Evolutionary conservation across 2,113 vertebrate genomes (phyloP), one percentile per base, ranked within the genome.

Genomic region (Vulpes vulpes): DNA sequence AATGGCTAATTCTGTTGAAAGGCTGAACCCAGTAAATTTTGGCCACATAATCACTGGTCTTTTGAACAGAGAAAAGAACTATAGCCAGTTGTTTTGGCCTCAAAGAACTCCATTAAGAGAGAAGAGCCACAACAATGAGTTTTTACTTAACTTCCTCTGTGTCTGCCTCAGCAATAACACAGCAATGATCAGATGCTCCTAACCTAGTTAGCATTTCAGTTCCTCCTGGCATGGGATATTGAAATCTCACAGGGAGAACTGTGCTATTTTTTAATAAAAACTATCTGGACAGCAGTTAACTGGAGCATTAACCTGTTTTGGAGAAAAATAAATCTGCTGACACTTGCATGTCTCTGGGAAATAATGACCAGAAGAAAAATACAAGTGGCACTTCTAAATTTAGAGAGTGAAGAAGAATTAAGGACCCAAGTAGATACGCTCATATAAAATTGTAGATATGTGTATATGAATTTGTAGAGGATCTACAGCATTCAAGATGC

Each of bases 201-300:
- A 98, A 97, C 97, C 97, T 88, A 97, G 91, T 95, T 98, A 97
- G 96, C n/a, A 94, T 97, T 74, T 55, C 79, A 51, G 73, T 59
- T 74, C 73, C 90, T 96, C 57, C 74, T 81, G 83, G 76, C 96
- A 78, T 80, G 90, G 95, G 94, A 98, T 57, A 38, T 55, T 90
- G 96, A 98, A 97, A 94, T 97, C 96, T 98, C 97, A 97, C 43
- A 84, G 97, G 97, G 97, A 86, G 83, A 98, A 78, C 90, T 97
- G 97, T 98, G 92, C 97, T 98, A 97, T 94, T 97, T 98, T 98
- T 97, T 89, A 90, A 92, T 97, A 90, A 97, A 97, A 97, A 96
- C 80, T 96, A 97, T 96, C 94, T 96, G 97, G 96, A 96, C 90
- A 97, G 95, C 92, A 97, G 87, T 95, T 96, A 98, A 96, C 83